Base-by-base conservation (phyloP, 2,113 vertebrate species). In the Carettochelys insculpta region DNA sequence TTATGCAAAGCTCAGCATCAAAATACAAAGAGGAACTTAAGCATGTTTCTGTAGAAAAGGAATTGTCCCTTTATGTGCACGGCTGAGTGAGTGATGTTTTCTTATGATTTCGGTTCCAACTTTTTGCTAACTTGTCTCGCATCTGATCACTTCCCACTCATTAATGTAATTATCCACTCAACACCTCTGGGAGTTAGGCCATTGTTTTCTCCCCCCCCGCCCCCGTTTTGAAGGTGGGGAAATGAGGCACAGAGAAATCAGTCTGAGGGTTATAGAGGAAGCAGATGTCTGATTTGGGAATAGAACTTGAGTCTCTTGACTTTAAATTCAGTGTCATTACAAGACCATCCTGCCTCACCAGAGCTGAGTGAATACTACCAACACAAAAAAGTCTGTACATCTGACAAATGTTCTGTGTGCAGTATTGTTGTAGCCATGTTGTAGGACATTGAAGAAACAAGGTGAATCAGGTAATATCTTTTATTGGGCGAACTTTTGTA, bases 391-490 rank as follows among this genome's bases (percentile, higher is more conserved):
- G 0, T 1, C 86, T 58, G 68, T 51, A 84, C 94, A 71, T 45
- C 47, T 54, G 87, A 94, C 92, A 92, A 92, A 90, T 82, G 43
- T 89, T 94, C 41, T 48, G 88, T 92, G 84, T 34, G 85, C 82
- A 86, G 86, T 79, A 38, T 52, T 93, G 80, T 58, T n/a, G 34
- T n/a, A 65, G 34, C 61, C 17, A 20, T n/a, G 34, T 65, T 65
- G 61, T 34, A 65, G 17, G 34, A 65, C n/a, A 65, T 65, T 65
- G n/a, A 34, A 65, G 34, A 65, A n/a, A 65, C 29, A 58, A n/a
- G 61, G 17, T n/a, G 17, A n/a, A n/a, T n/a, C 17, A 19, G 34
- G 34, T 65, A 65, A 38, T n/a, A 65, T 16, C 34, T 65, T 65
- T 65, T 38, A 65, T 65, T 65, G 61, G 61, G n/a, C 17, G 34